Evolutionary conservation across 1,140 invertebrate species (phyloP).

Genomic region (Camponotus floridanus): DNA sequence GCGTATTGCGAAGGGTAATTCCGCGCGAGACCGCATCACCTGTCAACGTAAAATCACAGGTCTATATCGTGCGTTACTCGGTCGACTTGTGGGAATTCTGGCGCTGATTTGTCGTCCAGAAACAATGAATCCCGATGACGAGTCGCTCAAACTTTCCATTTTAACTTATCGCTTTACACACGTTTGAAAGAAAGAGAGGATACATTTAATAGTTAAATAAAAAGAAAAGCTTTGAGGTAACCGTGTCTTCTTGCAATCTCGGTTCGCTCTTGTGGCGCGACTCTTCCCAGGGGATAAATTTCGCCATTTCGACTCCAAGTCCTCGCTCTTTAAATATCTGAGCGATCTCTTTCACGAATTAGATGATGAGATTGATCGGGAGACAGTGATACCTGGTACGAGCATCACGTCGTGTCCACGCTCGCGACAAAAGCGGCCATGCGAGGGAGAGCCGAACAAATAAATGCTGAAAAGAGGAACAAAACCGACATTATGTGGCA

Average conservation of each 20-base stretch:
- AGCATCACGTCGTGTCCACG: conserved; percentile 65
- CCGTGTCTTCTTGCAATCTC: too few relatives aligned
- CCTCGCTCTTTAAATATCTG: not conserved
- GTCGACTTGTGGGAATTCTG: too few relatives aligned
- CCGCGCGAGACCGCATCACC: conserved; percentile 75
- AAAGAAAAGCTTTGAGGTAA: not conserved
- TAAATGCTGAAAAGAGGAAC: conserved; percentile 85
- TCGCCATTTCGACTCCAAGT: not conserved
- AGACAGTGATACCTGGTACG: conserved; percentile 62
- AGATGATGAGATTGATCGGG: conserved; percentile 11
- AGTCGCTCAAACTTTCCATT: too few relatives aligned
- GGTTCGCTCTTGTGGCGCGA: not conserved
- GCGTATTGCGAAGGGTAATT: conserved; percentile 72
- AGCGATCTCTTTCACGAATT: not conserved
- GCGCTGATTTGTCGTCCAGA: too few relatives aligned
- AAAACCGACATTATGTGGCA: conserved; percentile 86
- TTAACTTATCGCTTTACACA: too few relatives aligned
- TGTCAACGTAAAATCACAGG: conserved; percentile 77
- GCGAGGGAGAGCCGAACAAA: conserved; percentile 78
- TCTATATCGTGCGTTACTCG: conserved; percentile 73
- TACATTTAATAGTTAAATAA: too few relatives aligned
- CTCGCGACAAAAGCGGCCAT: conserved; percentile 75
- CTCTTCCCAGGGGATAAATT: not conserved
- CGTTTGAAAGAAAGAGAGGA: too few relatives aligned
- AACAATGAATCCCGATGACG: too few relatives aligned